A percentile compares a stretch with the other conserved stretches of the same genome.
These are phyloP conservation scores for Scomber japonicus DNA, from an alignment of 2,113 vertebrate species.

Conservation along the genomic window DNA sequence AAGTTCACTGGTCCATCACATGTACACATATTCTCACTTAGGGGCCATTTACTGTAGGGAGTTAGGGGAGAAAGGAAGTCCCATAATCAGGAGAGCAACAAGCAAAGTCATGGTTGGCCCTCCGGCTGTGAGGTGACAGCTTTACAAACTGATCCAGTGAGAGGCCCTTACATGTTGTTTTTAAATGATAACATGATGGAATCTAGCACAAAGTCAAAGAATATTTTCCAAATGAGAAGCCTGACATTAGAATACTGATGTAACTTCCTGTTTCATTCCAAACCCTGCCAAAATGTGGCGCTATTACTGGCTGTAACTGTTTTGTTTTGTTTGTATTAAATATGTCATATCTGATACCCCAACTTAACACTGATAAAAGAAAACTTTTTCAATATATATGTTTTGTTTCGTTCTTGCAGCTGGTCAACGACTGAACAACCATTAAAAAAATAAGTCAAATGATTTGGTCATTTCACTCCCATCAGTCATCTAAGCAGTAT, in stretches of 20 bases:
- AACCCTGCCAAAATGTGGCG: too few relatives aligned
- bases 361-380: too few relatives aligned
- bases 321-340: too few relatives aligned
- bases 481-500: conserved; percentile 2
- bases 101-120: too few relatives aligned
- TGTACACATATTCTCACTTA: neutral
- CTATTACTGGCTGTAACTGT: too few relatives aligned
- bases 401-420: neutral
- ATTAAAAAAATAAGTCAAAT: neutral
- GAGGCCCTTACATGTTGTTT: neutral
- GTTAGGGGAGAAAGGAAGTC: neutral
- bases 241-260: neutral
- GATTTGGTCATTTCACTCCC: conserved; percentile 13
- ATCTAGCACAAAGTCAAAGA: neutral
- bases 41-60: neutral
- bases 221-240: conserved; percentile 7
- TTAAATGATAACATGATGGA: neutral
- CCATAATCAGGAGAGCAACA: neutral
- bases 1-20: neutral
- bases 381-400: neutral
- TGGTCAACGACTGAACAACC: neutral
- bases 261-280: neutral
- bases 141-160: neutral
- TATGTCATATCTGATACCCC: too few relatives aligned
- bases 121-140: neutral